Evolutionary conservation across 2,888 invertebrate species (phyloP), one percentile per base, ranked within the genome.

Genomic region (Creontiades dilutus): DNA sequence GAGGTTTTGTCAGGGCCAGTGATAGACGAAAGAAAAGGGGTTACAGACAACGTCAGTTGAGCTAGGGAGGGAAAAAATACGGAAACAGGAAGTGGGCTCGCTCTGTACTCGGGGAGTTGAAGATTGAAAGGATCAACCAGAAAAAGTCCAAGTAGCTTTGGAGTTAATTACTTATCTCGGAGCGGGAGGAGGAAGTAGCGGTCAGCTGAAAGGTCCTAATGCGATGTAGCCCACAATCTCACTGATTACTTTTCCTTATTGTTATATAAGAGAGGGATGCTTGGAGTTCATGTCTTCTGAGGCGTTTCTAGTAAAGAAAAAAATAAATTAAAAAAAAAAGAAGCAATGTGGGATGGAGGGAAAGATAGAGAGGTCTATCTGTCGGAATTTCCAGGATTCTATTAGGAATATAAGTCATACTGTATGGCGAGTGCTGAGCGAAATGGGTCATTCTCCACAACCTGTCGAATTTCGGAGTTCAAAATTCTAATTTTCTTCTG

Each of bases 191-290:
- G 68, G 46, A 75, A 14, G 86, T 46, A 46, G 85, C 61, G 85
- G 57, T 86, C 86, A 61, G 27, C 46, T 85, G 86, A 68, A 75
- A 55, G 75, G 68, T 75, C 86, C 27, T 86, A 86, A 86, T 86
- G 86, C 75, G 86, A 86, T 75, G 86, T 86, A 75, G 86, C 61
- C 86, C 86, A 75, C 86, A 86, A 86, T 86, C 86, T 86, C 86
- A 47, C 48, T 86, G 86, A 86, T 86, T 86, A 86, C 86, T 86
- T 86, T 55, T 23, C 55, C 52, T 16, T 52, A 52, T 52, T 52
- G 52, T n/a, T n/a, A n/a, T 52, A 14, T 52, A 14, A 52, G 52
- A 48, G 52, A 52, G 3, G 37, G 52, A 13, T 52, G 13, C 16
- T 16, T 2, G 52, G 52, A 52, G 5, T 52, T 52, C 11, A 4